Evolutionary conservation across 1,140 invertebrate genomes (phyloP).

Genomic region (Calliphora vicina): DNA sequence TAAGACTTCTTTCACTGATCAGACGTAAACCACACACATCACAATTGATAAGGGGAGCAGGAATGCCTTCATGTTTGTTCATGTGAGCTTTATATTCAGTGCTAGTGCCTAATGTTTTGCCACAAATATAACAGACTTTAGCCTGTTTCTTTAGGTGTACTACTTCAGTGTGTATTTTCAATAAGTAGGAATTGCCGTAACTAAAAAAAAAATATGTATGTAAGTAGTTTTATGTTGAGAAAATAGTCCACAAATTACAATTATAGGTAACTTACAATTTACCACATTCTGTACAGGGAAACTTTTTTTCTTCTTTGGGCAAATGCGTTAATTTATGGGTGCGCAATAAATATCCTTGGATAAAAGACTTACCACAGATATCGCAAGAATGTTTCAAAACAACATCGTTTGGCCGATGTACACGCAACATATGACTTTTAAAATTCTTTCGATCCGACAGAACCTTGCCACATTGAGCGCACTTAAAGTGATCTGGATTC

Average conservation of each 20-base stretch:
- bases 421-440: neutral
- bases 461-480: neutral
- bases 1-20: neutral
- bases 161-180: neutral
- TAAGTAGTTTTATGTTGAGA: too few species aligned
- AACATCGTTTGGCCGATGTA: neutral
- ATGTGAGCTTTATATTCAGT: neutral
- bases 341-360: neutral
- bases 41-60: neutral
- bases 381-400: neutral
- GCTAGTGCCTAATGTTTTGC: neutral
- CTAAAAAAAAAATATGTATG: neutral
- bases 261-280: neutral
- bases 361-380: neutral
- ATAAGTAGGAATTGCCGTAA: neutral
- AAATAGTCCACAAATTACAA: too few species aligned
- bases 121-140: neutral
- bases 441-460: neutral
- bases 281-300: neutral
- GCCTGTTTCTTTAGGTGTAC: neutral
- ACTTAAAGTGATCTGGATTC: neutral
- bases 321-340: slow-evolving; percentile 11
- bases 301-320: slow-evolving; percentile 17
- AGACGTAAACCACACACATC: neutral
- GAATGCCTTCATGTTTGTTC: neutral